A percentile compares a stretch with the other conserved stretches of the same genome.
These are phyloP conservation scores for Noctua comes DNA, from an alignment of 2,888 invertebrate species.

Conservation along the genomic window DNA sequence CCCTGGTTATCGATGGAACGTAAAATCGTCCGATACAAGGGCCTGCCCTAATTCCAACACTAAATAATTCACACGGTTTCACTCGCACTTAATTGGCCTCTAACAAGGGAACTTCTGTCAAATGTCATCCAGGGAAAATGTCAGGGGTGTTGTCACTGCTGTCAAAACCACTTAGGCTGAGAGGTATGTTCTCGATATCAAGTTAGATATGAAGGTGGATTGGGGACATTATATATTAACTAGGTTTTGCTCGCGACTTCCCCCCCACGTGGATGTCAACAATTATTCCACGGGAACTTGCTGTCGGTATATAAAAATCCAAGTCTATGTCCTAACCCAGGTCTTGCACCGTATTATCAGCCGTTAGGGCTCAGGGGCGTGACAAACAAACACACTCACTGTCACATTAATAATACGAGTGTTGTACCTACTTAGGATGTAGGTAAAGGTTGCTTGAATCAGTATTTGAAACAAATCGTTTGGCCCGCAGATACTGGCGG, in stretches of 20 bases:
- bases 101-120: conserved; percentile 9
- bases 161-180: neutral
- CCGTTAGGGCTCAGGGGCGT: neutral
- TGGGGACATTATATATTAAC: neutral
- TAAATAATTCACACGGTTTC: conserved; percentile 31
- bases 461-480: neutral
- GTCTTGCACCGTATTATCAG: neutral
- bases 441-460: too few relatives aligned
- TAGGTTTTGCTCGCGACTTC: neutral
- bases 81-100: neutral
- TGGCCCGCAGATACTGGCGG: conserved; percentile 75
- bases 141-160: neutral
- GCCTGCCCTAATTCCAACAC: neutral
- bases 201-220: neutral
- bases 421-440: neutral
- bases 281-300: neutral
- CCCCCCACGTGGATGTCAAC: too few relatives aligned
- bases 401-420: neutral
- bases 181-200: neutral
- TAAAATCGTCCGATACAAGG: conserved; percentile 7
- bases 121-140: conserved; percentile 15
- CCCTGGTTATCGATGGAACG: neutral
- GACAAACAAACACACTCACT: neutral
- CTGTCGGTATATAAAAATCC: neutral
- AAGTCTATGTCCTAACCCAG: neutral